Percentiles rank a stretch among this genome's conserved stretches.
Evolutionary conservation across 2,888 invertebrate species (phyloP).

Genomic region (Dilophus febrilis): DNA sequence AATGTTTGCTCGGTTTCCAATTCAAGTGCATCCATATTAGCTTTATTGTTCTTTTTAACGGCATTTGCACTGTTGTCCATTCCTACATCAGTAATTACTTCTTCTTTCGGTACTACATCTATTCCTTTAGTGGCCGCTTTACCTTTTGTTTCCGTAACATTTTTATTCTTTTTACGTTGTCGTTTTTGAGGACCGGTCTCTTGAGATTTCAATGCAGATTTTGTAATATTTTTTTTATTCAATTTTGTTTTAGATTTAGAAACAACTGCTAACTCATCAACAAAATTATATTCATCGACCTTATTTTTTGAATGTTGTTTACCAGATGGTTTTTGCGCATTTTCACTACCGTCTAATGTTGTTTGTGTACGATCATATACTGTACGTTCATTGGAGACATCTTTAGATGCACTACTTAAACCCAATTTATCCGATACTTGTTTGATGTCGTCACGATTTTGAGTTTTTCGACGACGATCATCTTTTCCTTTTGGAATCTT

Average conservation of each 20-base stretch:
- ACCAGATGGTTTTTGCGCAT: too few relatives aligned
- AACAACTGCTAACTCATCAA: conserved; percentile 20
- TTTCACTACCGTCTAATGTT: too few relatives aligned
- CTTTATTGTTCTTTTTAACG: conserved; percentile 4
- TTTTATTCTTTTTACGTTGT: conserved; percentile 11
- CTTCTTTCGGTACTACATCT: background rate
- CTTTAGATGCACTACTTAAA: too few relatives aligned
- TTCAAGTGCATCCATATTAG: conserved; percentile 44
- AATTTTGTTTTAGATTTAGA: conserved; percentile 5
- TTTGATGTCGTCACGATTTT: conserved; percentile 7
- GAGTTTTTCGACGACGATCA: conserved; percentile 11
- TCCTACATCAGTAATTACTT: conserved; percentile 7
- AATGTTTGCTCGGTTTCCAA: conserved; percentile 46
- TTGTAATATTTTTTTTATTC: conserved; percentile 15
- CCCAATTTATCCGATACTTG: conserved; percentile 8
- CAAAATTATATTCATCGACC: conserved; percentile 15
- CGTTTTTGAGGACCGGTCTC: background rate
- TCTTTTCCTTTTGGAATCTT: conserved; percentile 36
- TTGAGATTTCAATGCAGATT: conserved; percentile 10
- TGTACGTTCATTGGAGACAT: too few relatives aligned
- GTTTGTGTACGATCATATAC: too few relatives aligned
- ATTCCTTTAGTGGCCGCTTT: conserved; percentile 6
- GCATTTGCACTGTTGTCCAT: background rate
- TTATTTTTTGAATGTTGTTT: conserved; percentile 2
- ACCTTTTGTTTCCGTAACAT: conserved; percentile 10